Base-by-base conservation (phyloP, 2,888 invertebrate genomes). In the Hirtodrosophila duncani region DNA sequence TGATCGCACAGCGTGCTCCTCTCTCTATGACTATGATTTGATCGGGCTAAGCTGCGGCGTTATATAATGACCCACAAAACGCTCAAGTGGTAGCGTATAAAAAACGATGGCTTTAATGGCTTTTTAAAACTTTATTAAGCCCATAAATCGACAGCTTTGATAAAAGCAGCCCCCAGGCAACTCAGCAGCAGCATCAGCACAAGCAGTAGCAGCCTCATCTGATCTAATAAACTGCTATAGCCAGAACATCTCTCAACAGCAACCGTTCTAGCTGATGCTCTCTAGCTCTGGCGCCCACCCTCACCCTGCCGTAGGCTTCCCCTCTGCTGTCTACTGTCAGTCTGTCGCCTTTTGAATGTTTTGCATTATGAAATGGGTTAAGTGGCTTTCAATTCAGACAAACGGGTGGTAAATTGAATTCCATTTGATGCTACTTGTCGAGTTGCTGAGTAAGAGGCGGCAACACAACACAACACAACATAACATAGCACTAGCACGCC, bases 361-460 rank as follows among this genome's bases (percentile, higher is more conserved):
- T 72, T 56, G 74, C 79, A 69, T 69, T 74, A 66, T 81, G 63
- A 81, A 74, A 70, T 74, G 71, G 74, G 74, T 78, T 74, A 74
- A 74, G 81, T 74, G 81, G 52, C 59, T 78, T 67, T 81, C 70
- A 74, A 70, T 67, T 61, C 55, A 45, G 51, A 80, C 30, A 53
- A 37, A 34, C 8, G 21, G 38, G 20, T 13, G 31, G 31, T 11
- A 31, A 27, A 57, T 43, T 41, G 29, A 41, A 58, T 62, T 52
- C 38, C 49, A 60, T 56, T 61, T 53, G 20, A 8, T 41, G 44
- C 36, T 38, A 37, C 34, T 29, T 55, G 51, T 24, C n/a, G 16
- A 44, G 36, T 66, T 18, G 18, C 1, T 3, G 16, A 4, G 8
- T 4, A n/a, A n/a, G n/a, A n/a, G n/a, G n/a, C n/a, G n/a, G n/a